phyloP scores from a whole-genome alignment of 2,888 invertebrate species.

The Calephelis perditalis region DNA sequence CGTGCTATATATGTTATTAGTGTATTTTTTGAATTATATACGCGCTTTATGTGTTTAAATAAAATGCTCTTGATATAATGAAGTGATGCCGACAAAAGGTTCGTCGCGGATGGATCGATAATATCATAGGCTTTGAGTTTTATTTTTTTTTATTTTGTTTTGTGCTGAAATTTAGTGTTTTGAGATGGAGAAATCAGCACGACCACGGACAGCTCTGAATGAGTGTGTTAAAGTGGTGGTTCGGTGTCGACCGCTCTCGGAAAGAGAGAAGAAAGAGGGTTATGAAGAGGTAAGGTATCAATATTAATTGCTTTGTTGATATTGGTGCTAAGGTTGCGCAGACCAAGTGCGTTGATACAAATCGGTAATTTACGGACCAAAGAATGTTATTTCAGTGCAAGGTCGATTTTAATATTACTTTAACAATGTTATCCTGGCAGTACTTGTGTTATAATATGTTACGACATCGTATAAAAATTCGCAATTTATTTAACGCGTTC shows the following conservation, averaged over 20 bases:
- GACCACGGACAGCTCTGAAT: slow-evolving; percentile 77
- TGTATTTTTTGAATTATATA: slow-evolving; percentile 34
- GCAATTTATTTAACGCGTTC: no score
- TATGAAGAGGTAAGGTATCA: slow-evolving; percentile 77
- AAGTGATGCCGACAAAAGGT: slow-evolving; percentile 62
- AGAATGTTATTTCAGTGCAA: slow-evolving; percentile 20
- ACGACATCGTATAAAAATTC: no score
- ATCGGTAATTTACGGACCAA: slow-evolving; percentile 24
- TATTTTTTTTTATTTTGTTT: slow-evolving; percentile 41
- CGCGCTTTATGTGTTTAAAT: slow-evolving; percentile 31
- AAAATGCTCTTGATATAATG: slow-evolving; percentile 38
- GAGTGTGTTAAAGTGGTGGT: slow-evolving; percentile 98
- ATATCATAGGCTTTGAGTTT: slow-evolving; percentile 62
- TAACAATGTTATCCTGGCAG: no score
- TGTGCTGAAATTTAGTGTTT: slow-evolving; percentile 40
- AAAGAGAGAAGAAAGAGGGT: slow-evolving; percentile 87
- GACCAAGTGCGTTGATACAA: slow-evolving; percentile 45
- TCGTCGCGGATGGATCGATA: slow-evolving; percentile 69
- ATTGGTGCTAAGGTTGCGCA: slow-evolving; percentile 44
- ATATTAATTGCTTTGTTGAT: slow-evolving; percentile 36
- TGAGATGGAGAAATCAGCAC: slow-evolving; percentile 71
- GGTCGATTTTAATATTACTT: no score
- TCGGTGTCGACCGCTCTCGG: slow-evolving; percentile 95
- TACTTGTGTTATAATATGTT: no score
- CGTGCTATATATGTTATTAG: slow-evolving; percentile 43